phyloP scores from a whole-genome alignment of 1,140 invertebrate genomes.

The Anastrepha obliqua region DNA sequence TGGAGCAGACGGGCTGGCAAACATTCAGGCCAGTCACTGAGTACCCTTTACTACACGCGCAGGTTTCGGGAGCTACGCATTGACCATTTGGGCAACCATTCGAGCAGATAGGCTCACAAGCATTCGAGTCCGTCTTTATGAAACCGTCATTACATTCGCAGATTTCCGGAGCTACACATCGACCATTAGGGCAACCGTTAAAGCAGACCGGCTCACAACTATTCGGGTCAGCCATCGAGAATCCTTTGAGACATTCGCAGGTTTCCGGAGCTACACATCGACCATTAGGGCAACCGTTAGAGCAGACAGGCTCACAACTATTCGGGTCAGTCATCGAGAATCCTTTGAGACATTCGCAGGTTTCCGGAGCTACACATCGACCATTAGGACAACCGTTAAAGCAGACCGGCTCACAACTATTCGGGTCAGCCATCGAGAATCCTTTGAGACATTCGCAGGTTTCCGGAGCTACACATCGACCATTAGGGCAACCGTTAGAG shows the following conservation, averaged over 20 bases:
- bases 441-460: not conserved
- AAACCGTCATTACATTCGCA: conserved; percentile 52
- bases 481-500: not conserved
- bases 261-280: conserved; percentile 76
- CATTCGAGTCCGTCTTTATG: not conserved
- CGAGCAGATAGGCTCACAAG: conserved; percentile 25
- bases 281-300: not conserved
- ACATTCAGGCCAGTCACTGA: not conserved
- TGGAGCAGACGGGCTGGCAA: conserved; percentile 23
- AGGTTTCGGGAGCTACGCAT: conserved; percentile 72
- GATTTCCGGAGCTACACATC: not conserved
- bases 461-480: not conserved
- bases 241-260: conserved; percentile 77
- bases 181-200: conserved; percentile 6
- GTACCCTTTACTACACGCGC: conserved; percentile 62
- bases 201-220: conserved; percentile 63
- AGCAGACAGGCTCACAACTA: not conserved
- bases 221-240: conserved; percentile 68
- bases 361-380: not conserved
- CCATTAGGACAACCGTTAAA: not conserved
- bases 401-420: not conserved
- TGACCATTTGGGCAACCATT: conserved; percentile 70
- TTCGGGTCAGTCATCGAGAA: not conserved
- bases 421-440: not conserved
- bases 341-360: not conserved